Base-by-base conservation (phyloP, 1,140 invertebrate genomes). In the Thaumetopoea pityocampa region DNA sequence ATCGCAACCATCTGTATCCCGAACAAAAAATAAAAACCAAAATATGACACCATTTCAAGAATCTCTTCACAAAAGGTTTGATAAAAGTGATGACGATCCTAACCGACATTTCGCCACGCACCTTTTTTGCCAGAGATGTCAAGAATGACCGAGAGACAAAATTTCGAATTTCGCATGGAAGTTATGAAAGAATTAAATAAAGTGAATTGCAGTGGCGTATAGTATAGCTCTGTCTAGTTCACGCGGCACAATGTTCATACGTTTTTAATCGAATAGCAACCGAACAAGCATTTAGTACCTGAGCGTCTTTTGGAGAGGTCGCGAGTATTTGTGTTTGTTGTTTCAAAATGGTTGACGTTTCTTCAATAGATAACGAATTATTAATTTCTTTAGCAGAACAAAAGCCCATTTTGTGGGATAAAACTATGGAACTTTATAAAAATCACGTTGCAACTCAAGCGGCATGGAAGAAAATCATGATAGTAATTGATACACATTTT, bases 191-290 rank as follows among this genome's bases (percentile, higher is more conserved):
- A n/a, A n/a, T n/a, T n/a, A n/a, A n/a, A n/a, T n/a, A n/a, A n/a
- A n/a, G n/a, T n/a, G n/a, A n/a, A n/a, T 48, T 12, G 40, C 37
- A 57, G 49, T 57, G 49, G 44, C 49, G 37, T 12, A 51, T 57
- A 8, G 6, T 57, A 58, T 54, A 51, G 51, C 40, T 50, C 17
- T 51, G 55, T 59, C 38, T 54, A 43, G 1, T 59, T 59, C 48
- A 60, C 51, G 51, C 51, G 43, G n/a, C 46, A 50, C 42, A 35
- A 59, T 45, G 55, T 54, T 22, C n/a, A 48, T 22, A 47, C 35
- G 44, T 56, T 51, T 50, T 55, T 55, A 41, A 54, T 54, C 42
- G 42, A 55, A 55, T 50, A 55, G 35, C 30, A 48, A 56, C 44
- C 49, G 41, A 49, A 49, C 7, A 45, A 45, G 33, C 51, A 35